Evolutionary conservation across 35 echinoderm and acorn worm genomes (phyloP).

Genomic region (Ptychodera flava): DNA sequence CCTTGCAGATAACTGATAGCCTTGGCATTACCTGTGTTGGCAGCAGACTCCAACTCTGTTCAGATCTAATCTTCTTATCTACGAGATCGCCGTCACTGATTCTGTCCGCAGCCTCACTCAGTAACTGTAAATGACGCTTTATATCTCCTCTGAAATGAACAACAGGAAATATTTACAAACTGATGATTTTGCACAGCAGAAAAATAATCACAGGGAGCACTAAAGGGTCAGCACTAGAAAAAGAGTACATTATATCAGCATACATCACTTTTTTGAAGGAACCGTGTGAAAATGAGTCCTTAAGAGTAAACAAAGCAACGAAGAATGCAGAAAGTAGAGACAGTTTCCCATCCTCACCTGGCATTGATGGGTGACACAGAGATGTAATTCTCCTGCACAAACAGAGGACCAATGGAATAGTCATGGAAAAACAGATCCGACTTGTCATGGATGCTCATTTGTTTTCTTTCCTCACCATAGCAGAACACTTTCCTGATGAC

Average conservation of each 20-base stretch:
- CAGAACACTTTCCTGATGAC: slow-evolving; percentile 78
- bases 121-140: slow-evolving; percentile 72
- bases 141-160: slow-evolving; percentile 59
- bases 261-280: too few species aligned
- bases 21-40: slow-evolving; percentile 89
- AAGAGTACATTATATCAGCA: too few species aligned
- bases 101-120: slow-evolving; percentile 85
- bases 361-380: slow-evolving; percentile 57
- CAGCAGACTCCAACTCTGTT: slow-evolving; percentile 69
- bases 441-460: slow-evolving; percentile 88
- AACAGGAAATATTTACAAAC: neutral
- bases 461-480: slow-evolving; percentile 44
- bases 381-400: slow-evolving; percentile 96
- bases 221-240: too few species aligned
- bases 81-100: slow-evolving; percentile 72
- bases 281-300: too few species aligned
- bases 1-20: too few species aligned
- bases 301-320: too few species aligned
- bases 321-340: too few species aligned
- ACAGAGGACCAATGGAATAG: slow-evolving; percentile 91
- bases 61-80: slow-evolving; percentile 59
- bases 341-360: slow-evolving; percentile 78
- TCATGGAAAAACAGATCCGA: slow-evolving; percentile 89
- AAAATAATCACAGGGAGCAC: too few species aligned
- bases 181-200: too few species aligned